Base-by-base conservation (phyloP, 2,797 vertebrate genomes). In the Choloepus didactylus region DNA sequence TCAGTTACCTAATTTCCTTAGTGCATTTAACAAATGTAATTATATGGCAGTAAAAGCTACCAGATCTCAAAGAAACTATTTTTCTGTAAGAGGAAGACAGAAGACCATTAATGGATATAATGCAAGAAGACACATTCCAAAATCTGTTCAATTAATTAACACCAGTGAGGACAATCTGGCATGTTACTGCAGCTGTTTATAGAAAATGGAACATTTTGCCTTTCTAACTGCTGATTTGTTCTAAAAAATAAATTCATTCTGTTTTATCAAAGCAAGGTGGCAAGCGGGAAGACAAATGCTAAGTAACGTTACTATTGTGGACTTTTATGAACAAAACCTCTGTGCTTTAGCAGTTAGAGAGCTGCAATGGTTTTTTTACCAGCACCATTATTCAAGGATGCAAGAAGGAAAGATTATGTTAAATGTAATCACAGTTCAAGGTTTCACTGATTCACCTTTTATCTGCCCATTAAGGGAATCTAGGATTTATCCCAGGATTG, bases 81-180 rank as follows among this genome's bases (percentile, higher is more conserved):
- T 83, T 75, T 90, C 95, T 84, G 21, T 75, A 81, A 51, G 56
- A 87, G 46, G 62, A 91, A 93, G 67, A 85, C 76, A 73, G 66
- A 73, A 62, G n/a, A 35, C 54, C 87, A 89, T 41, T 66, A 77
- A 89, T 54, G 89, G 81, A 41, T 29, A 21, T 41, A 87, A 89
- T 49, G 31, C 81, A 95, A 94, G 95, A 95, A 46, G 56, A 91
- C 91, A 92, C 92, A 76, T 84, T 94, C 91, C 87, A 91, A 96
- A 97, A 90, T 95, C 95, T 94, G 96, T 87, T 90, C 93, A 10
- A 82, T 92, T 89, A 95, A 95, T 95, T 93, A 93, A 86, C 93
- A 93, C 81, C 84, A 85, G 92, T 11, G 79, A 95, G 91, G 89
- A 94, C 94, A 94, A 89, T 87, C 92, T 94, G 96, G 93, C 85